Evolutionary conservation across 2,797 vertebrate species (phyloP).

Genomic region (Channallabes apus): DNA sequence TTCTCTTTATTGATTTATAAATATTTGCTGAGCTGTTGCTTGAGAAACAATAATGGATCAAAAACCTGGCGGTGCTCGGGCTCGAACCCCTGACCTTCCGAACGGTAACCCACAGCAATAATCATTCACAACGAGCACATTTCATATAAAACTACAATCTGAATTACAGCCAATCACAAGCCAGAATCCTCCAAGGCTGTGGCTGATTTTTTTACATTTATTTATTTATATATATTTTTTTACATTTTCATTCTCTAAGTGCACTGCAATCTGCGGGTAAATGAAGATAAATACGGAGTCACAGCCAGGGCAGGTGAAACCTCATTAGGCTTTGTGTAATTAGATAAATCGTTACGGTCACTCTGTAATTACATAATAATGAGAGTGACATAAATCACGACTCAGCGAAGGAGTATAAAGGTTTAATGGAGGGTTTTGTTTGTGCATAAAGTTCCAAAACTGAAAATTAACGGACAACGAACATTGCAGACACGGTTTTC

Average conservation of each 20-base stretch:
- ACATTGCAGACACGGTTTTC: not conserved
- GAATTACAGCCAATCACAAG: not conserved
- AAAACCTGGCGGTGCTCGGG: too few relatives aligned
- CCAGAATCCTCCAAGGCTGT: not conserved
- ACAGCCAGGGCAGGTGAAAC: not conserved
- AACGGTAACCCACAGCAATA: too few relatives aligned
- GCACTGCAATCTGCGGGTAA: not conserved
- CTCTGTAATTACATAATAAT: constrained; percentile 4
- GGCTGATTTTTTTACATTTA: not conserved
- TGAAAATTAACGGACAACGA: not conserved
- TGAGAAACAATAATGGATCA: not conserved
- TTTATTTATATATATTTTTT: not conserved
- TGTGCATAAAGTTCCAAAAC: too few relatives aligned
- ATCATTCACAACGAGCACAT: not conserved
- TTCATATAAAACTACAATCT: not conserved
- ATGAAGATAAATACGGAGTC: constrained; percentile 2
- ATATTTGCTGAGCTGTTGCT: not conserved
- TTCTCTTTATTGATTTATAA: too few relatives aligned
- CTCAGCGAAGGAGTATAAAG: not conserved
- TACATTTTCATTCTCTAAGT: not conserved
- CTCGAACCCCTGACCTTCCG: too few relatives aligned
- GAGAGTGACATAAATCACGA: not conserved
- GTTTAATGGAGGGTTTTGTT: not conserved
- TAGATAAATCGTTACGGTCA: constrained; percentile 5
- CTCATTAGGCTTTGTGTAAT: constrained; percentile 15